Evolutionary conservation across 1,140 invertebrate species (phyloP).

Genomic region (Mamestra configurata): DNA sequence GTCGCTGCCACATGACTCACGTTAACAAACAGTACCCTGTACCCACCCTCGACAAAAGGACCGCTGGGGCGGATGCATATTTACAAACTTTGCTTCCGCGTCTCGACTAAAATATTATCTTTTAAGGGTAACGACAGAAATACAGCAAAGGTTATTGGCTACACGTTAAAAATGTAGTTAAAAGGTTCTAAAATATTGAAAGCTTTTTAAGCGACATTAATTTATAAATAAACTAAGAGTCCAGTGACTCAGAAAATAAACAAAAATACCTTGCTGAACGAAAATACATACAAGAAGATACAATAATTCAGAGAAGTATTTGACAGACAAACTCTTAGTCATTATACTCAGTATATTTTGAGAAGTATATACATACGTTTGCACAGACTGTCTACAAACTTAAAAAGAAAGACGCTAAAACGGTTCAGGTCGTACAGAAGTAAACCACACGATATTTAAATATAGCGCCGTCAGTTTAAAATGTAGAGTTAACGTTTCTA

Average conservation of each 20-base stretch:
- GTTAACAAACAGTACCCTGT: constrained; percentile 51
- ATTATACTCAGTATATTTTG: not conserved
- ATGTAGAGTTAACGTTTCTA: constrained; percentile 52
- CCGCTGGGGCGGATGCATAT: constrained; percentile 51
- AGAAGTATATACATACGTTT: constrained; percentile 5
- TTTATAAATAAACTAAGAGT: constrained; percentile 10
- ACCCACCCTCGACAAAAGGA: constrained; percentile 51
- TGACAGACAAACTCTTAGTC: not conserved
- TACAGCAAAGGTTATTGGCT: not conserved
- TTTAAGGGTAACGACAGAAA: constrained; percentile 25
- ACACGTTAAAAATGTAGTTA: not conserved
- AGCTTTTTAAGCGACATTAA: constrained; percentile 1
- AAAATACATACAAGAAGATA: not conserved
- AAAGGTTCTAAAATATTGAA: not conserved
- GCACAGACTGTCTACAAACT: not conserved
- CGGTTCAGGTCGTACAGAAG: not conserved
- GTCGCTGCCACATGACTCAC: constrained; percentile 53
- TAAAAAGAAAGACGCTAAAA: not conserved
- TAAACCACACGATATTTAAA: constrained; percentile 4
- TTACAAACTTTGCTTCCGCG: constrained; percentile 57
- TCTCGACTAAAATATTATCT: constrained; percentile 42
- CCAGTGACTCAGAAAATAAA: constrained; percentile 1
- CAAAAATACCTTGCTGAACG: not conserved
- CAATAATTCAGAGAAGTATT: not conserved
- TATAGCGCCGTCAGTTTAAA: not conserved